These are phyloP conservation scores for Serilophus lunatus DNA, from an alignment of 2,113 vertebrate genomes.

Conservation along the genomic window DNA sequence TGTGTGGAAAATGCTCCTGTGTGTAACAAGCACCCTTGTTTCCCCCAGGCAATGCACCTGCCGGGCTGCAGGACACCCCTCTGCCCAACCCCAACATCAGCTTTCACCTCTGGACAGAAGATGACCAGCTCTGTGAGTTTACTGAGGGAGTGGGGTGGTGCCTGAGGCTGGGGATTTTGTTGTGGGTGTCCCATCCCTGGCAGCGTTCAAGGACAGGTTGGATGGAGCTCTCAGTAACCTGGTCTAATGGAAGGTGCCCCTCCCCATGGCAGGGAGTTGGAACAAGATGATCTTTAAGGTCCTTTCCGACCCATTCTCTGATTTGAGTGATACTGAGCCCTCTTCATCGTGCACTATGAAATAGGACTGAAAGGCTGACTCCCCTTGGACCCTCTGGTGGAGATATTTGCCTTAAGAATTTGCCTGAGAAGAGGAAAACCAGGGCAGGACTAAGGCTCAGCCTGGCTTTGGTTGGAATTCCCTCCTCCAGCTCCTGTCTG, in stretches of 20 bases:
- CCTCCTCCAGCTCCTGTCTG: background rate
- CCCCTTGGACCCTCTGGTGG: background rate
- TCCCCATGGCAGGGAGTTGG: background rate
- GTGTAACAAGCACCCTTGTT: background rate
- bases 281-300: too few relatives aligned
- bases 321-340: background rate
- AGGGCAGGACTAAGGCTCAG: background rate
- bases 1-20: background rate
- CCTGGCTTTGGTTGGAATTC: background rate
- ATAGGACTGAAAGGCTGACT: background rate
- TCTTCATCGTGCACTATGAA: background rate
- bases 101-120: slow-evolving; percentile 89
- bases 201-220: background rate
- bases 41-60: slow-evolving; percentile 26
- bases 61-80: slow-evolving; percentile 45
- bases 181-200: background rate
- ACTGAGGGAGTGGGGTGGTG: rapidly evolving
- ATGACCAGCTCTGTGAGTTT: slow-evolving; percentile 85
- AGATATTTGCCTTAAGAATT: background rate
- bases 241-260: background rate
- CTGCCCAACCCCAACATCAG: slow-evolving; percentile 89
- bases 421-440: rapidly evolving
- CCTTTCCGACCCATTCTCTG: background rate
- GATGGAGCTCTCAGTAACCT: background rate
- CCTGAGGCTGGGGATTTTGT: background rate